Evolutionary conservation across 2,888 invertebrate species (phyloP), one percentile per base, ranked within the genome.

Genomic region (Tuta absoluta): DNA sequence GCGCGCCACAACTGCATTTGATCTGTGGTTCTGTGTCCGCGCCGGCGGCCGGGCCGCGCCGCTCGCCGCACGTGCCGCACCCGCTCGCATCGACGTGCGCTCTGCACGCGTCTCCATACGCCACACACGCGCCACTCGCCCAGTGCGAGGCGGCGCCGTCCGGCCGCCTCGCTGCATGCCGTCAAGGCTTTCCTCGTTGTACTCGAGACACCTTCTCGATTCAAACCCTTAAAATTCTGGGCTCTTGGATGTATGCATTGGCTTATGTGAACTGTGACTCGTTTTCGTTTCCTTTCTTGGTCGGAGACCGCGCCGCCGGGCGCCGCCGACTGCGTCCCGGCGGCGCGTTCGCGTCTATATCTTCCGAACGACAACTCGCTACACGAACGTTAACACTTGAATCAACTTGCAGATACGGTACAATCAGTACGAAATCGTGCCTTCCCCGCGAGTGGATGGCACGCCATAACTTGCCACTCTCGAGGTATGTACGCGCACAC

Each of bases 201-300:
- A 86, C 81, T 86, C 88, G 86, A 87, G 84, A 89, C 84, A 87
- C 84, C 88, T 69, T 69, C 70, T 87, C 89, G 86, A 89, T 84
- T 86, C 88, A 91, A 91, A 91, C 91, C 91, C 91, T 91, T 91
- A 89, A 91, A 83, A 91, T 91, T 91, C 91, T 91, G 91, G 91
- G 91, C 91, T 91, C 90, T 91, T 91, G 91, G 91, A 91, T 91
- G 90, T 91, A 86, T 91, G 91, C 91, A 91, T 91, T 91, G 91
- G 91, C 91, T 91, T 91, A 88, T 91, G 91, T 91, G 89, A 91
- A 91, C 86, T 90, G 91, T 91, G 90, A 91, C 87, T 91, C 88
- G 89, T 90, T 91, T 91, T 91, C 91, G 91, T 91, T 91, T 91
- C 90, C 89, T 91, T 91, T 90, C 91, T 90, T 90, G 86, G 87